phyloP scores from a whole-genome alignment of 2,888 invertebrate species.

The Oligia fasciuncula region DNA sequence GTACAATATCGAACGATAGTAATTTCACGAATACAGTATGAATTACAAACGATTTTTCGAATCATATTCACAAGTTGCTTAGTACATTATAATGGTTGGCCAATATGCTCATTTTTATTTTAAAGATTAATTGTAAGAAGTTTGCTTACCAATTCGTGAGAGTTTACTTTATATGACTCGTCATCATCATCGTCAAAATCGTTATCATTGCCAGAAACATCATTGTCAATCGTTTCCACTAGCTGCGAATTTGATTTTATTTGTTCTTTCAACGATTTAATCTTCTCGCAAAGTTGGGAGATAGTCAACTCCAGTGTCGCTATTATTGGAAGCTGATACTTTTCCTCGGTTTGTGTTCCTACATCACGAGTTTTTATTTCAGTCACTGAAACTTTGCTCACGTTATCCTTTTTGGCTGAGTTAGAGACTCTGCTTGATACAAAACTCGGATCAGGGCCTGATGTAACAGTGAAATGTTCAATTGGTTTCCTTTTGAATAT shows the following conservation, averaged over 20 bases:
- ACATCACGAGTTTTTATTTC: conserved; percentile 62
- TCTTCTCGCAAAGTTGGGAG: conserved; percentile 65
- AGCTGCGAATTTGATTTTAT: conserved; percentile 54
- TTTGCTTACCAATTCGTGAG: conserved; percentile 34
- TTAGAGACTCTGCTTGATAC: conserved; percentile 9
- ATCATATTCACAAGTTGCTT: conserved; percentile 27
- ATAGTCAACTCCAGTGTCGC: conserved; percentile 71
- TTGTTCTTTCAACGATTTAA: conserved; percentile 68
- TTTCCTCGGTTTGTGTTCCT: conserved; percentile 70
- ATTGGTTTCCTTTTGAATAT: conserved; percentile 44
- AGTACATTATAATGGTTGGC: conserved; percentile 31
- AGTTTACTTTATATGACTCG: conserved; percentile 31
- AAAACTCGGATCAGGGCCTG: conserved; percentile 10
- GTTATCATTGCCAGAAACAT: conserved; percentile 44
- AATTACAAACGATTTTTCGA: not conserved
- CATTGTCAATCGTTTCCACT: conserved; percentile 24
- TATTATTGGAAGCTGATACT: conserved; percentile 65
- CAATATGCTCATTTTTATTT: not conserved
- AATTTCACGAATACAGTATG: too few species aligned
- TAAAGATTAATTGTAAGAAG: not conserved
- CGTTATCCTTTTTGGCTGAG: not conserved
- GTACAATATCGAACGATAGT: conserved; percentile 5
- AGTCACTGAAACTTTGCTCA: not conserved
- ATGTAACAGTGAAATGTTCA: conserved; percentile 31
- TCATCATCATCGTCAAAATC: conserved; percentile 33